Conservation (phyloP, 1,140 invertebrate genomes). For the Drosophila tropicalis region DNA sequence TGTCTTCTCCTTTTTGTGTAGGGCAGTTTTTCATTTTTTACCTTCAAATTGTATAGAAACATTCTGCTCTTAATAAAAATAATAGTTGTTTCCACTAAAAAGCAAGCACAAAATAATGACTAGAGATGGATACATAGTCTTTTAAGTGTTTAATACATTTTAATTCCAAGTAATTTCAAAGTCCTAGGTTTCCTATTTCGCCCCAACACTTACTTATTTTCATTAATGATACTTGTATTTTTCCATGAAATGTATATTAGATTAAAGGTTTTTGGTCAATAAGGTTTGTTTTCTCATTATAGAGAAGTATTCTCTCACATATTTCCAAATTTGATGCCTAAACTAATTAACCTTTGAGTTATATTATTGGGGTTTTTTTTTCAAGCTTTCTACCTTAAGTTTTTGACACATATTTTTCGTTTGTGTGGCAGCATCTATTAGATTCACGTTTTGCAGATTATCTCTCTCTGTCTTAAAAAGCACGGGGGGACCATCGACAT, state of each 20-base stretch:
- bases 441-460: conserved; percentile 27
- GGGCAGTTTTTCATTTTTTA: conserved; percentile 15
- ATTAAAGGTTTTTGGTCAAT: too few relatives aligned
- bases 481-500: too few relatives aligned
- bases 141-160: too few relatives aligned
- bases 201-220: too few relatives aligned
- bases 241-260: too few relatives aligned
- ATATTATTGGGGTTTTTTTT: not conserved
- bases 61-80: not conserved
- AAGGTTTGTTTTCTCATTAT: too few relatives aligned
- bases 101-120: too few relatives aligned
- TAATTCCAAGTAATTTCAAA: too few relatives aligned
- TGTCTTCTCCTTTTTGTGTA: conserved; percentile 16
- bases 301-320: not conserved
- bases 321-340: conserved; percentile 6
- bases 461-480: conserved; percentile 23
- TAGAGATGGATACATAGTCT: too few relatives aligned
- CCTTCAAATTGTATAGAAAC: conserved; percentile 32
- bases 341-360: conserved; percentile 28
- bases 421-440: conserved; percentile 15
- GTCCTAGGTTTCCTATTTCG: too few relatives aligned
- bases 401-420: conserved; percentile 23
- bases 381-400: conserved; percentile 12
- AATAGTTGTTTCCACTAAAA: not conserved
- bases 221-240: too few relatives aligned